Conservation (phyloP, 2,888 invertebrate species). For the Anodontia alba region DNA sequence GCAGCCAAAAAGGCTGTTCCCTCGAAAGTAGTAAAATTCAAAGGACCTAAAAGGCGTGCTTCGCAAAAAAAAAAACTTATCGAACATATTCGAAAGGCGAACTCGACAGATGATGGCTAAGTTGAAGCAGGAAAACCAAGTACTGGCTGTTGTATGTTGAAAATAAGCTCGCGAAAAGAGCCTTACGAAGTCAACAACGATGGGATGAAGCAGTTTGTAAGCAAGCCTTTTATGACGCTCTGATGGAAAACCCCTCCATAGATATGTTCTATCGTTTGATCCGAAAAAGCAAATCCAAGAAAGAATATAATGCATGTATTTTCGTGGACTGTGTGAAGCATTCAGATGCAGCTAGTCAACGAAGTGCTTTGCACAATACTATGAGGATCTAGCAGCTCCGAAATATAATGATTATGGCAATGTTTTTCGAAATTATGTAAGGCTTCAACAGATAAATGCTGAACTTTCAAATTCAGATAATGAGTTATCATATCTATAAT, state of each 20-base stretch:
- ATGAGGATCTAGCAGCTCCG: slow-evolving; percentile 23
- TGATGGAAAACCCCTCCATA: slow-evolving; percentile 14
- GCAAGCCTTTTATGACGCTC: background rate
- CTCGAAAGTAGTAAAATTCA: no score
- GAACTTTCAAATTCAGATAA: no score
- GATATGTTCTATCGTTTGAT: slow-evolving; percentile 14
- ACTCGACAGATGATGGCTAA: no score
- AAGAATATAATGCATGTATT: background rate
- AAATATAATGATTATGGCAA: slow-evolving; percentile 22
- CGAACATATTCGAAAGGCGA: no score
- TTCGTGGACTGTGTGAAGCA: background rate
- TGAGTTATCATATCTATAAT: no score
- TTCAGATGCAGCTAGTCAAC: background rate
- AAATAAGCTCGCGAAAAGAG: no score
- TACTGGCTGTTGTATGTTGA: no score
- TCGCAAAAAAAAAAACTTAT: no score
- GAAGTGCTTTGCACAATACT: slow-evolving; percentile 19
- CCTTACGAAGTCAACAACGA: background rate
- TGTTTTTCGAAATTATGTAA: background rate
- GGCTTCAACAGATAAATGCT: no score
- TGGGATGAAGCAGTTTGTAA: background rate
- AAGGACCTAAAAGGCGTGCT: no score
- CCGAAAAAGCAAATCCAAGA: background rate
- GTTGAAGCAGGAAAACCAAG: no score
- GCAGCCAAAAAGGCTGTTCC: no score